These are phyloP conservation scores for Diuraphis noxia DNA, from an alignment of 1,140 invertebrate genomes.

Conservation along the genomic window DNA sequence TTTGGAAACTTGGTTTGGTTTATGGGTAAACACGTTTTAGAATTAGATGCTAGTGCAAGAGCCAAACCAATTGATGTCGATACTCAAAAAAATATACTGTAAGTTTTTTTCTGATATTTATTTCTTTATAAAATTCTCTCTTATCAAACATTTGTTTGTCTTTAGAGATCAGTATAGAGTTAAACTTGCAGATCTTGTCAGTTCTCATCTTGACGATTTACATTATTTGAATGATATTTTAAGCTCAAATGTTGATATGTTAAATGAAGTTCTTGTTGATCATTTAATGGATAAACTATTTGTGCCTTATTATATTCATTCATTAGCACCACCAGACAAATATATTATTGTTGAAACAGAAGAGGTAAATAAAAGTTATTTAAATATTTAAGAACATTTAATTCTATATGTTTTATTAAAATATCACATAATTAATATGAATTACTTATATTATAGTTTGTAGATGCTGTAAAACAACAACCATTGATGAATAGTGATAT, in stretches of 20 bases:
- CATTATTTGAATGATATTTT: constrained; percentile 98
- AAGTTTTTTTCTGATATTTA: neutral
- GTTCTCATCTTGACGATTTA: constrained; percentile 95
- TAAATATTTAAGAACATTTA: neutral
- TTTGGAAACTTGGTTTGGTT: constrained; percentile 99
- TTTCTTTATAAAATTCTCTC: neutral
- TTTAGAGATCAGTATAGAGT: constrained; percentile 53
- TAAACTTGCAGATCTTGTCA: constrained; percentile 85
- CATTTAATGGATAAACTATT: constrained; percentile 91
- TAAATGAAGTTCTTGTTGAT: constrained; percentile 95
- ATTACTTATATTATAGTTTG: constrained; percentile 63
- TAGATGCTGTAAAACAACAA: constrained; percentile 50
- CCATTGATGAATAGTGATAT: constrained; percentile 60
- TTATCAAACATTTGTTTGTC: constrained; percentile 58
- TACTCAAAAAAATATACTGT: constrained; percentile 76
- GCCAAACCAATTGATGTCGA: constrained; percentile 66
- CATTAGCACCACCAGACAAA: constrained; percentile 66
- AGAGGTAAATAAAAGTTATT: constrained; percentile 59
- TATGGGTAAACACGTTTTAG: constrained; percentile 96
- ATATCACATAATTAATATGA: constrained; percentile 59
- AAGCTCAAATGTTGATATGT: constrained; percentile 84
- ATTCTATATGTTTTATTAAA: neutral
- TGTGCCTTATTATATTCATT: constrained; percentile 93
- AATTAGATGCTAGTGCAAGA: constrained; percentile 91
- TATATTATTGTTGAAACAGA: constrained; percentile 60